Base-by-base conservation (phyloP, 2,888 invertebrate species). In the Tiphia femorata region DNA sequence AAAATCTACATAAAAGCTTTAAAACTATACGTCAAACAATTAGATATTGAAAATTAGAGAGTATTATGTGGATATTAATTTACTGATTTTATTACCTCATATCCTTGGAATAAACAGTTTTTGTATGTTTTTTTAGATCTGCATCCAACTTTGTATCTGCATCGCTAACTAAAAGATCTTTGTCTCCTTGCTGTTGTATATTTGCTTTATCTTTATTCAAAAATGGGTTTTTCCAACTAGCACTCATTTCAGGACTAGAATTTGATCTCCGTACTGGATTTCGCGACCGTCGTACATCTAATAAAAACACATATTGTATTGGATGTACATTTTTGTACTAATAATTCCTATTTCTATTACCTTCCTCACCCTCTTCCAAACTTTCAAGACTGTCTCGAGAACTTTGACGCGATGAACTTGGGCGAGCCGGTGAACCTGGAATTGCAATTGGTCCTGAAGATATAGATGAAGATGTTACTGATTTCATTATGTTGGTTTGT, bases 201-300 rank as follows among this genome's bases (percentile, higher is more conserved):
- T 59, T 75, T 54, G 81, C 41, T 70, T 81, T 81, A 4, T 87
- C 85, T 76, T 86, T 86, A 65, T 84, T 85, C 41, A 89, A 79
- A 71, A 90, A 89, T 59, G 90, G 89, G 82, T 89, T 89, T 66
- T 93, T 92, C 93, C 93, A 94, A 77, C 91, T 92, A 1, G 93
- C 92, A 58, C 92, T 93, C 95, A 96, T 95, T 86, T 96, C 96
- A 1, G 95, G 95, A 72, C 95, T 95, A 47, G 95, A 95, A 87
- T 95, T 95, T 37, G 94, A 94, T 59, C 95, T 88, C 1, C 94
- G 88, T 55, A 96, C 95, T 6, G 94, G 94, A 85, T 94, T 94
- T 8, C 94, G 87, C 0, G 90, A 88, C 73, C 89, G 88, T 70
- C 79, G 81, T 12, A 73, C 73, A 33, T 83, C 84, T 80, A 53